These are phyloP conservation scores for Parochlus steinenii DNA, from an alignment of 2,888 invertebrate species.

Conservation along the genomic window DNA sequence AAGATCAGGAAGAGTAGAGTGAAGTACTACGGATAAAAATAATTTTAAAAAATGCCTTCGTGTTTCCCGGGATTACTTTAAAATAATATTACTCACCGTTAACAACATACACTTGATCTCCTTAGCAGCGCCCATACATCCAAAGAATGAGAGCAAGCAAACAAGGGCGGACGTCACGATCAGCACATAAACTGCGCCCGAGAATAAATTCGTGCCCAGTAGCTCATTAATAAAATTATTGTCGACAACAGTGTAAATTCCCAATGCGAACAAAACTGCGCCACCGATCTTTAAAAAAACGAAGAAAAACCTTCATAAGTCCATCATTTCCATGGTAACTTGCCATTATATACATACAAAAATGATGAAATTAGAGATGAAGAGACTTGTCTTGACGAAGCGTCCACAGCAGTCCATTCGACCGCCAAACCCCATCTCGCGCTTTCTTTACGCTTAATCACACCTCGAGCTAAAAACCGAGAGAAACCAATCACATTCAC, in stretches of 20 bases:
- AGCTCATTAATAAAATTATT: slow-evolving; percentile 71
- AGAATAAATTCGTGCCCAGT: slow-evolving; percentile 72
- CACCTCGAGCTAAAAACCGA: no score
- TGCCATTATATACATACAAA: slow-evolving; percentile 50
- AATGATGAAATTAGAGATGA: slow-evolving; percentile 67
- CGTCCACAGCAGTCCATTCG: slow-evolving; percentile 81
- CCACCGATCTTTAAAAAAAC: slow-evolving; percentile 53
- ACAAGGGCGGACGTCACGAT: slow-evolving; percentile 68
- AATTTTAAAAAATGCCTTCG: slow-evolving; percentile 4
- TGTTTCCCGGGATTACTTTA: not conserved
- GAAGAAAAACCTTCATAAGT: slow-evolving; percentile 10
- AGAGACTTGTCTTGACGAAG: slow-evolving; percentile 73
- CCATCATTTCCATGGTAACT: not conserved
- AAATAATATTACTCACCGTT: slow-evolving; percentile 43
- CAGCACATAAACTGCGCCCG: slow-evolving; percentile 70
- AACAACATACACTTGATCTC: slow-evolving; percentile 88
- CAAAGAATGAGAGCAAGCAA: slow-evolving; percentile 71
- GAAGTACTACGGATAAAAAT: slow-evolving; percentile 54
- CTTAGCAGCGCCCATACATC: slow-evolving; percentile 84
- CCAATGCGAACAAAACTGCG: slow-evolving; percentile 54
- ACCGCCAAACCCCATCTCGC: slow-evolving; percentile 55
- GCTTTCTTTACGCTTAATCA: no score
- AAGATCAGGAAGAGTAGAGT: slow-evolving; percentile 76
- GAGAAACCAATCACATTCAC: no score
- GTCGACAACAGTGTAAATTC: slow-evolving; percentile 72